These are phyloP conservation scores for Apistogramma diplotaenia DNA, from an alignment of 2,113 vertebrate species.

Conservation along the genomic window DNA sequence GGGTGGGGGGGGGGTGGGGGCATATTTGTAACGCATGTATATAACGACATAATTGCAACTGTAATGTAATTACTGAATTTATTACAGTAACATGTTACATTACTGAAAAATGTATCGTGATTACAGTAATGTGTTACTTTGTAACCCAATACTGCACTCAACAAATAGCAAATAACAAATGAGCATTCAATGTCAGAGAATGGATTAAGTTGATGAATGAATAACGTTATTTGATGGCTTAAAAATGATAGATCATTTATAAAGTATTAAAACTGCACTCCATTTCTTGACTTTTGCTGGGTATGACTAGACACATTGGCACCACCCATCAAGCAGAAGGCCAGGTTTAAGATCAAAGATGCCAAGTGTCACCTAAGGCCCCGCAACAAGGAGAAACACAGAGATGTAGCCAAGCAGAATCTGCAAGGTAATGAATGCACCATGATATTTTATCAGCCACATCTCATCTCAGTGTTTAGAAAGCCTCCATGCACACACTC, in stretches of 20 bases:
- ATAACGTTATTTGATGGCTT: too few species aligned
- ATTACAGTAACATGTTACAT: too few species aligned
- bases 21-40: too few species aligned
- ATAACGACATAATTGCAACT: too few species aligned
- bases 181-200: too few species aligned
- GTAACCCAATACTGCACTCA: too few species aligned
- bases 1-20: too few species aligned
- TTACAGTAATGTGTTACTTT: too few species aligned
- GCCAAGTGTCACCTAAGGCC: slow-evolving; percentile 91
- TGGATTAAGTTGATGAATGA: too few species aligned
- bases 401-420: slow-evolving; percentile 78
- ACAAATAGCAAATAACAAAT: too few species aligned
- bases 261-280: background rate
- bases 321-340: slow-evolving; percentile 89
- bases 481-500: background rate
- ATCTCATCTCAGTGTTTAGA: background rate
- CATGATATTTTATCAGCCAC: background rate
- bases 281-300: background rate
- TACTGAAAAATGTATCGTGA: too few species aligned
- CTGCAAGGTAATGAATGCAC: slow-evolving; percentile 77
- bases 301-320: slow-evolving; percentile 71
- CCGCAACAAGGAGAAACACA: slow-evolving; percentile 84
- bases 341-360: slow-evolving; percentile 94
- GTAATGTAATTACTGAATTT: too few species aligned
- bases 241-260: background rate